Base-by-base conservation (phyloP, 2,113 vertebrate genomes). In the Grus americana region DNA sequence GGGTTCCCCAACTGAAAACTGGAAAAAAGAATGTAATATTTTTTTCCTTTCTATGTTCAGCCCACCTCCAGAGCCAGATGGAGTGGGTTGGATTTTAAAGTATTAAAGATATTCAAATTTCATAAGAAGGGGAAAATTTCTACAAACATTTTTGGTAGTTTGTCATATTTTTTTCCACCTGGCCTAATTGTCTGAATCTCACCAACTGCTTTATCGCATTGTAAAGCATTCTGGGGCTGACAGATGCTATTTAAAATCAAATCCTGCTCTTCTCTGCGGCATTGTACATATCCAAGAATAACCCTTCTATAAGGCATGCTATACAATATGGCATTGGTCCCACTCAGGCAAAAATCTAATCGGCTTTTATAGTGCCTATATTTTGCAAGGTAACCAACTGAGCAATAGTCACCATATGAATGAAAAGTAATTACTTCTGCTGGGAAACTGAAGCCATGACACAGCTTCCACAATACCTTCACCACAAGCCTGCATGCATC, bases 351-450 rank as follows among this genome's bases (percentile, higher is more conserved):
- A 68, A 96, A 94, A 76, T 76, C 42, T 72, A 46, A 88, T n/a
- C 79, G 55, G 84, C 85, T 93, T 94, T 34, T 66, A 42, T 32
- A 75, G 54, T 10, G 34, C 1, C 0, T 92, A 9, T 67, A 59
- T 89, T 92, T 95, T 91, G 67, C 84, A 82, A 86, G 76, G 81
- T 97, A 96, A 93, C 88, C 75, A 83, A 70, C 93, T 91, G 94
- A 95, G 93, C 80, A 96, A 55, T 79, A 95, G 85, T 96, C 92
- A 96, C 87, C 89, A 92, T 86, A 71, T 94, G 96, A 94, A 91
- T 81, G 94, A 97, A 98, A 88, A 95, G 79, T 88, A 95, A 73
- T 96, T 86, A 91, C 87, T 84, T 89, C 76, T 50, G 88, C 95
- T 94, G 93, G 63, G 70, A 86, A 93, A 90, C 80, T 81, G 66